Conservation (phyloP, 2,888 invertebrate genomes). For the Lucinisca nassula region DNA sequence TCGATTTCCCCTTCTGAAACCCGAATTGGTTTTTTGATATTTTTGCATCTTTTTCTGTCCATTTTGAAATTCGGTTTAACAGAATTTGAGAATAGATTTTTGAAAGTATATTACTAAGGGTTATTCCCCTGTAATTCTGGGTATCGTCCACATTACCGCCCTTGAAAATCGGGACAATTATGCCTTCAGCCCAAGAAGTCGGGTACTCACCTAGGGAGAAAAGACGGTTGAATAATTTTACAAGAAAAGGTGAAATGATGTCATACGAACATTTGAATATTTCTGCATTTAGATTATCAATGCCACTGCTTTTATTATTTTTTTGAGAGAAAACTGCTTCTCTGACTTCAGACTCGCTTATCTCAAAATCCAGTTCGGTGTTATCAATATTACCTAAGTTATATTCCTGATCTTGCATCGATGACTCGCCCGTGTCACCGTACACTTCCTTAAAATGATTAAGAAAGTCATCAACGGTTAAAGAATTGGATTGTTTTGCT, state of each 20-base stretch:
- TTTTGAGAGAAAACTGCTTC: constrained; percentile 4
- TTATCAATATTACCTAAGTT: background rate
- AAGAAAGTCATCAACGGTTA: background rate
- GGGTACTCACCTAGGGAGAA: constrained; percentile 28
- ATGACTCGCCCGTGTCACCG: background rate
- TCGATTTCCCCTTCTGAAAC: constrained; percentile 31
- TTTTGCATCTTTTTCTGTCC: constrained; percentile 23
- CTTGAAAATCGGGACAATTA: constrained; percentile 40
- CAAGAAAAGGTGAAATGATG: constrained; percentile 19
- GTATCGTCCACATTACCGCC: constrained; percentile 11
- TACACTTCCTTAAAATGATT: constrained; percentile 18
- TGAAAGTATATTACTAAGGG: too few species aligned
- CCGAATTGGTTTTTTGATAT: constrained; percentile 33
- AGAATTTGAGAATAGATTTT: too few species aligned
- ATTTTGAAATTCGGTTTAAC: constrained; percentile 11
- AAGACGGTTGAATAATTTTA: constrained; percentile 18
- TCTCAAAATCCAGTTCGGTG: constrained; percentile 9
- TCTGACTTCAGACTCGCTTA: background rate
- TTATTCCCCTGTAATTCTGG: constrained; percentile 21
- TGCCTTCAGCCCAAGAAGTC: constrained; percentile 30
- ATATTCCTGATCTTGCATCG: background rate
- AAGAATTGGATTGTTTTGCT: background rate
- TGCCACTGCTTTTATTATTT: constrained; percentile 14
- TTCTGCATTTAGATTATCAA: background rate
- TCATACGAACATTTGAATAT: constrained; percentile 15